phyloP scores from a whole-genome alignment of 35 echinoderm and acorn worm genomes.

The Strongylocentrotus purpuratus region DNA sequence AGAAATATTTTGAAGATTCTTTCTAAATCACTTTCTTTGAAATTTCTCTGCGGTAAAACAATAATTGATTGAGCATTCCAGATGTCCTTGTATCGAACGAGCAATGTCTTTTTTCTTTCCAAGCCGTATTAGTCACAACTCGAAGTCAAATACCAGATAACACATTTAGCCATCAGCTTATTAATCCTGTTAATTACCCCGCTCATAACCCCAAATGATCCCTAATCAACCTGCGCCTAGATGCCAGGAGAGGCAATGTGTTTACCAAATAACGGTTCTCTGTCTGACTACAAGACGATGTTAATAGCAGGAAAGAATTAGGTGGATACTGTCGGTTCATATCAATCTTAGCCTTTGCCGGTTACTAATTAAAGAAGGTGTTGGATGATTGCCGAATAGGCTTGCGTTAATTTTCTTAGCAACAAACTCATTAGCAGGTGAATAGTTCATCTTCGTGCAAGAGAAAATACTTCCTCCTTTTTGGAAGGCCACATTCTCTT shows the following conservation, averaged over 20 bases:
- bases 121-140: background rate
- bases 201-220: background rate
- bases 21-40: background rate
- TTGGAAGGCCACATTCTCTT: too few species aligned
- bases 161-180: background rate
- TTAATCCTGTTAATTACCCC: background rate
- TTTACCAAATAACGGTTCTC: background rate
- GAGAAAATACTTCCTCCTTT: background rate
- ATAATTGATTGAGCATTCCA: background rate
- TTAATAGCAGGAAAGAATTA: conserved; percentile 1
- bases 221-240: background rate
- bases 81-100: background rate
- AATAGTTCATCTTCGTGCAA: background rate
- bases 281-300: background rate
- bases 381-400: background rate
- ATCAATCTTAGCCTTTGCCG: background rate
- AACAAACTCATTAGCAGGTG: background rate
- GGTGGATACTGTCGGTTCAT: background rate
- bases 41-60: background rate
- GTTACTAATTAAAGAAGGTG: conserved; percentile 11
- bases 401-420: background rate
- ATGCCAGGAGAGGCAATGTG: background rate
- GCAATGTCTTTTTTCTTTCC: background rate
- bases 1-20: background rate
- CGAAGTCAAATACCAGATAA: background rate